These are phyloP conservation scores for Hyppa rectilinea DNA, from an alignment of 2,888 invertebrate species.

Conservation along the genomic window DNA sequence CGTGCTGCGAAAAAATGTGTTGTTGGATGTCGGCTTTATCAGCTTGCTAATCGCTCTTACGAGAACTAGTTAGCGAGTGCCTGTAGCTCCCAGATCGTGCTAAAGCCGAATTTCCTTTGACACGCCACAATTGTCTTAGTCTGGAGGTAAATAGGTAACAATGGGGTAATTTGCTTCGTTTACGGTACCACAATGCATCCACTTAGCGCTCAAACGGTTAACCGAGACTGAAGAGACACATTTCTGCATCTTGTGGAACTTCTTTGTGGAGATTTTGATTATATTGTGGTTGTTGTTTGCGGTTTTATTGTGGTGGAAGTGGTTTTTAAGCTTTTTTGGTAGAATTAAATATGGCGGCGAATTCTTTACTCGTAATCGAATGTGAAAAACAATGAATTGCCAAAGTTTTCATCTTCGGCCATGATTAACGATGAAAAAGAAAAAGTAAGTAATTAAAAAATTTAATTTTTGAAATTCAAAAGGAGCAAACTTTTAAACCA, in stretches of 20 bases:
- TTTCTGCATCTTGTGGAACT: not conserved
- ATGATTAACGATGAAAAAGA: no score
- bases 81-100: conserved; percentile 8
- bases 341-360: no score
- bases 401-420: no score
- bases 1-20: not conserved
- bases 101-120: conserved; percentile 23
- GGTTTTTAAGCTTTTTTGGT: not conserved
- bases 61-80: not conserved
- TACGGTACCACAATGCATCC: conserved; percentile 23
- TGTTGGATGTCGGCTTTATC: no score
- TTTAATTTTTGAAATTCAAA: no score
- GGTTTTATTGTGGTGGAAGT: not conserved
- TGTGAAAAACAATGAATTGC: no score
- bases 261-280: not conserved
- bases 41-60: conserved; percentile 5
- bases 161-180: conserved; percentile 46
- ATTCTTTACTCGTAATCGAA: no score
- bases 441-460: no score
- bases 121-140: conserved; percentile 29
- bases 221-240: not conserved
- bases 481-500: no score
- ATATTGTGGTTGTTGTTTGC: no score
- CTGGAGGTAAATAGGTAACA: conserved; percentile 38
- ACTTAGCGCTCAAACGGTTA: conserved; percentile 28